A percentile compares a stretch with the other conserved stretches of the same genome.
phyloP scores from a whole-genome alignment of 2,113 vertebrate genomes.

The Puma concolor region DNA sequence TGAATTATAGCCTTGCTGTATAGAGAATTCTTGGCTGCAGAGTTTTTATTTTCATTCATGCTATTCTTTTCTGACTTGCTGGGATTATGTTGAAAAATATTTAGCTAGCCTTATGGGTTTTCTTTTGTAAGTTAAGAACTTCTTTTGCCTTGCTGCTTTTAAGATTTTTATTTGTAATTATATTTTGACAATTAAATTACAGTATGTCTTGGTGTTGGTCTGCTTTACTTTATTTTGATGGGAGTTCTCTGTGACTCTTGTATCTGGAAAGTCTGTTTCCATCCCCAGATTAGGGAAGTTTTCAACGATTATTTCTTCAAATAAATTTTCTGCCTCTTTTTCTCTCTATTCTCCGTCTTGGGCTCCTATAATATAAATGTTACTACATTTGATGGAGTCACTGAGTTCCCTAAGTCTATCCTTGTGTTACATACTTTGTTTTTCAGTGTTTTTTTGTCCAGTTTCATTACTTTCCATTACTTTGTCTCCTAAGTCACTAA shows the following conservation, averaged over 20 bases:
- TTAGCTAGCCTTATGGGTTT: neutral
- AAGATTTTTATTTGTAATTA: neutral
- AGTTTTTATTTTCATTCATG: neutral
- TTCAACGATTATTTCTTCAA: neutral
- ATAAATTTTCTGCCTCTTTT: neutral
- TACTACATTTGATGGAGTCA: neutral
- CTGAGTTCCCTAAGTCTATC: neutral
- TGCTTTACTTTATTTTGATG: neutral
- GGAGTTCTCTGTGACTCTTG: neutral
- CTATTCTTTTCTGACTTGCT: neutral
- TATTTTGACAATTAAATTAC: neutral
- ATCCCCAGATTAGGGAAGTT: neutral
- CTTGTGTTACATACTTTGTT: neutral
- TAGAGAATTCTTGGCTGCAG: neutral
- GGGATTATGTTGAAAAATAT: neutral
- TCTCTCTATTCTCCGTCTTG: neutral
- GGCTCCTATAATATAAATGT: neutral
- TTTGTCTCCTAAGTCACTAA: neutral
- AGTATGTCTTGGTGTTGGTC: neutral
- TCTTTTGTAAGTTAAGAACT: neutral
- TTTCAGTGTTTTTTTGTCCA: neutral
- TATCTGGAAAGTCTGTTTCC: neutral
- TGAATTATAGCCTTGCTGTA: neutral
- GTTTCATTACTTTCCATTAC: neutral
- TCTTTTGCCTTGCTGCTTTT: neutral